Base-by-base conservation (phyloP, 1,140 invertebrate species). In the Tribolium madens region DNA sequence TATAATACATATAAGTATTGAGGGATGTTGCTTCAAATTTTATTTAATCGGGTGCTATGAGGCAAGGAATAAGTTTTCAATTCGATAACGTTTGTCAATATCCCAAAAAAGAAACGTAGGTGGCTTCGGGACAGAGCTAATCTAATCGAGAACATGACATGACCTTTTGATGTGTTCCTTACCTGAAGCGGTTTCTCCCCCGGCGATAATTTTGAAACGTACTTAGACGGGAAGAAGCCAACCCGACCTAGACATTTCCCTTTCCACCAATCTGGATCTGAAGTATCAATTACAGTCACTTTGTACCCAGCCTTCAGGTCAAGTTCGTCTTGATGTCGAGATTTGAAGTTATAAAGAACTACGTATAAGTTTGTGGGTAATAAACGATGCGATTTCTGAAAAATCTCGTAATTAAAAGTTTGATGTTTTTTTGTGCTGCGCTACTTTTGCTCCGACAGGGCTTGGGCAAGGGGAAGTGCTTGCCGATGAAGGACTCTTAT, bases 211-310 rank as follows among this genome's bases (percentile, higher is more conserved):
- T 94, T 93, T 47, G 95, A 95, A 64, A 97, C 96, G 84, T 98
- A 98, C 80, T 96, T 97, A 50, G 96, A 97, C 0, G 96, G 97
- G 84, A 98, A 98, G 86, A 94, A 98, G 14, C 96, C 97, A n/a
- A 94, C 90, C 81, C 93, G 91, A 10, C 96, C 96, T 69, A 97
- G 88, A 82, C 95, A 97, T 86, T 97, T 97, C 21, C 96, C 97
- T 87, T 97, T 94, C 97, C 97, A 98, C 97, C 97, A 98, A 83
- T 98, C 96, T 10, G 93, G 94, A 86, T 98, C 96, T 0, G 95
- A 94, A 26, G 95, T 97, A 83, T 98, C 96, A 57, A 96, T 96
- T 10, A 98, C 96, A 2, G 95, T 97, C 15, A 98, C 93, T 86
- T 97, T 97, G 87, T 96, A 97, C 1, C 97, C 97, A 52, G 97